Evolutionary conservation across 2,888 invertebrate species (phyloP).

Genomic region (Creontiades dilutus): DNA sequence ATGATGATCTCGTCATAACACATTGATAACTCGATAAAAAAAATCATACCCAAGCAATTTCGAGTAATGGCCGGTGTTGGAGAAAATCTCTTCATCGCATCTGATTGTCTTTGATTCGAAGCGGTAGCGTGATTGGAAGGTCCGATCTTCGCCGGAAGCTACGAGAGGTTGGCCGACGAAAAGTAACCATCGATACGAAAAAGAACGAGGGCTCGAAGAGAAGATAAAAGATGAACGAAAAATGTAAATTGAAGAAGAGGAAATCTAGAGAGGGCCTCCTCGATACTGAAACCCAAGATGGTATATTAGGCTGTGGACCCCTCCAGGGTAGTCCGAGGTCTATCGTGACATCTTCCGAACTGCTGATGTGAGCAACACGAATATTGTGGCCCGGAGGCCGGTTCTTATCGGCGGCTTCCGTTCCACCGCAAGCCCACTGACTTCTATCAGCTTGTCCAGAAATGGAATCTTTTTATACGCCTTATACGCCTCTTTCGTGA

Average conservation of each 20-base stretch:
- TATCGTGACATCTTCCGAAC: too few relatives aligned
- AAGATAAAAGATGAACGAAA: not conserved
- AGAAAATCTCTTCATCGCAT: too few relatives aligned
- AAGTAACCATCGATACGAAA: not conserved
- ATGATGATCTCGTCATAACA: too few relatives aligned
- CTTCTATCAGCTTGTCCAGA: not conserved
- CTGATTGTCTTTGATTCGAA: too few relatives aligned
- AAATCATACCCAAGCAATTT: too few relatives aligned
- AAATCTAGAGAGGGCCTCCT: not conserved
- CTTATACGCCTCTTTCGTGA: too few relatives aligned
- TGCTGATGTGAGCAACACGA: not conserved
- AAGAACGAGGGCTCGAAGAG: not conserved
- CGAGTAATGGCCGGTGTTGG: too few relatives aligned
- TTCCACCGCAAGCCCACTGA: not conserved
- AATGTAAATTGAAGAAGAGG: constrained; percentile 10
- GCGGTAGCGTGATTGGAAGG: too few relatives aligned
- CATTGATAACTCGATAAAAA: too few relatives aligned
- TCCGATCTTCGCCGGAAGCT: too few relatives aligned
- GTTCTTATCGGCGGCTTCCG: not conserved
- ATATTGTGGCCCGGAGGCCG: not conserved
- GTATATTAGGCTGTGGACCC: not conserved
- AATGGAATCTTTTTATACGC: too few relatives aligned
- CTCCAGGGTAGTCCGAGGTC: not conserved
- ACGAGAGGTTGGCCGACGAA: not conserved
- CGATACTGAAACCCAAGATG: not conserved